A percentile compares a stretch with the other conserved stretches of the same genome.
Evolutionary conservation across 2,113 vertebrate genomes (phyloP).

Genomic region (Scolopax mira): DNA sequence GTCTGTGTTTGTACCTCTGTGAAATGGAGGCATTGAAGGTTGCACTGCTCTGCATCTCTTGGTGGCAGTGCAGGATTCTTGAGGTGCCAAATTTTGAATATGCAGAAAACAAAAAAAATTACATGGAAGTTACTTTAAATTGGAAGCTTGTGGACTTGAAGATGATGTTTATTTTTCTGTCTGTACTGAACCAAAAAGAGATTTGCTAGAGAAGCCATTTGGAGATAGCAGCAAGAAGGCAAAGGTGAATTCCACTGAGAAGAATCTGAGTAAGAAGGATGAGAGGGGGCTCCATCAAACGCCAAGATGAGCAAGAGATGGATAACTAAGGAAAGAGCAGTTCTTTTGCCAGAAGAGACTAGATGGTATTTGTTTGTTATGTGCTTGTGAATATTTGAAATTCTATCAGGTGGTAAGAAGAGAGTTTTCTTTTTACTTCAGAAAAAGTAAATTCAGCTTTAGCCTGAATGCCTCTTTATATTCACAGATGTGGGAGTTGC

Average conservation of each 20-base stretch:
- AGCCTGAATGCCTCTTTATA: not conserved
- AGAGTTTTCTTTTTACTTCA: not conserved
- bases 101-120: not conserved
- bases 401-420: not conserved
- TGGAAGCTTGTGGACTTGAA: not conserved
- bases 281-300: not conserved
- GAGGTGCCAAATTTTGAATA: not conserved
- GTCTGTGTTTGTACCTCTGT: not conserved
- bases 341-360: not conserved
- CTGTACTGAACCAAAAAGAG: not conserved
- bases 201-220: not conserved
- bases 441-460: not conserved
- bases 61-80: not conserved
- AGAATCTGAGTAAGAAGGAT: not conserved
- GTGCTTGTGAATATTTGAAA: not conserved
- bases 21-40: not conserved
- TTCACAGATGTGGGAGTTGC: not conserved
- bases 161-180: not conserved
- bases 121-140: not conserved
- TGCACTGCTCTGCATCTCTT: not conserved
- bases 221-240: not conserved
- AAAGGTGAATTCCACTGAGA: not conserved
- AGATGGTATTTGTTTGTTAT: not conserved
- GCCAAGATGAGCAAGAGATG: not conserved
- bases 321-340: not conserved